Percentiles rank a stretch among this genome's conserved stretches.
phyloP scores from a whole-genome alignment of 2,888 invertebrate genomes.

The Yponomeuta malinellus region DNA sequence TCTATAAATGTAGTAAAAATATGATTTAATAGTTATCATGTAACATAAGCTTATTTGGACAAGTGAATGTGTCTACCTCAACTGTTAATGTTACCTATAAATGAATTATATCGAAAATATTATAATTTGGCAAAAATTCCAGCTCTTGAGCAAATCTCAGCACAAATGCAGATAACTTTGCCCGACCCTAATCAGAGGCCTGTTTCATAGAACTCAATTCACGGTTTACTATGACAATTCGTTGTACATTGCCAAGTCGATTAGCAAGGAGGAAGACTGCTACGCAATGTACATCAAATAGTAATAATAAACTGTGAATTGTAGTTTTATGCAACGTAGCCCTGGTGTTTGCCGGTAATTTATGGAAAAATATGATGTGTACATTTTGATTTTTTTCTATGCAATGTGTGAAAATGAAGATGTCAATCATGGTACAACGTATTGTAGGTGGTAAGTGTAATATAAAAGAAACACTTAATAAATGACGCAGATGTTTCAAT shows the following conservation, averaged over 20 bases:
- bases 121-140: neutral
- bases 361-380: constrained; percentile 1
- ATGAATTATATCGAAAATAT: neutral
- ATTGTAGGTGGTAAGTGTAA: constrained; percentile 43
- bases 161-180: neutral
- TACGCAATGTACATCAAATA: too few species aligned
- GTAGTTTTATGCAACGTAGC: too few species aligned
- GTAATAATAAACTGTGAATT: too few species aligned
- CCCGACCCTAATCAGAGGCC: neutral
- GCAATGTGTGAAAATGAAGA: neutral
- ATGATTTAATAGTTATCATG: too few species aligned
- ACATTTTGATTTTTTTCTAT: neutral
- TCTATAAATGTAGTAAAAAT: too few species aligned
- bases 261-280: too few species aligned
- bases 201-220: too few species aligned
- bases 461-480: constrained; percentile 24
- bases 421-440: constrained; percentile 36
- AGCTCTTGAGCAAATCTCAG: constrained; percentile 7
- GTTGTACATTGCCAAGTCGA: too few species aligned
- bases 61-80: constrained; percentile 2
- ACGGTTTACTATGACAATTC: too few species aligned
- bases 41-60: too few species aligned
- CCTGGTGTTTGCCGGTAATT: neutral
- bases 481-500: constrained; percentile 9
- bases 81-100: neutral